Conservation (phyloP, 2,797 vertebrate genomes). For the Melanitta fusca region DNA sequence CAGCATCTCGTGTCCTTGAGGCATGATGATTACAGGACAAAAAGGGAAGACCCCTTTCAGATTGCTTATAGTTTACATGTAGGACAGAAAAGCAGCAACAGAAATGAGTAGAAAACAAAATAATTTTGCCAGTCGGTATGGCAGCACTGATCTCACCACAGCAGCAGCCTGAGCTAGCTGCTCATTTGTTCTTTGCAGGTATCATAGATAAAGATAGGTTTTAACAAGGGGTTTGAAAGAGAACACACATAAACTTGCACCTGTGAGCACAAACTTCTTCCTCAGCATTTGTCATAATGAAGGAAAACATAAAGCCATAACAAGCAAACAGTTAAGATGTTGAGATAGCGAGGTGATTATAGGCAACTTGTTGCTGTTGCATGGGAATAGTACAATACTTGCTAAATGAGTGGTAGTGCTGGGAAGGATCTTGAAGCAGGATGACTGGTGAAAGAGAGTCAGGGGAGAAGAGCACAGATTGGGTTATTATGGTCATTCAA, state of each 20-base stretch:
- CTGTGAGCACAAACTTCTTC: neutral
- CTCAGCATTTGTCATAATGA: neutral
- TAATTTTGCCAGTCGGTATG: neutral
- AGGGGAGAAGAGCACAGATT: neutral
- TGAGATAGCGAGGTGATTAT: accelerated
- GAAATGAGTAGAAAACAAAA: neutral
- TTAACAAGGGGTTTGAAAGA: neutral
- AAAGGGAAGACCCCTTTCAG: neutral
- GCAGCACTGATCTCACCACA: neutral
- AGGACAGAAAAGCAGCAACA: neutral
- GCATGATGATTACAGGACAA: neutral
- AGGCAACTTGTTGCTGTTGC: neutral
- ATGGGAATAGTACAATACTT: accelerated
- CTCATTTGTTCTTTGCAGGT: neutral
- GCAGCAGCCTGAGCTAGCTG: neutral
- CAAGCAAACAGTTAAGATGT: neutral
- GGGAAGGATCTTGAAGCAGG: neutral
- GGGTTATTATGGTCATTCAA: neutral
- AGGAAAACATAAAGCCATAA: neutral
- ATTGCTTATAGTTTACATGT: neutral
- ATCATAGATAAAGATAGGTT: neutral
- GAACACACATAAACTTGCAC: neutral
- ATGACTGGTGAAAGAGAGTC: neutral
- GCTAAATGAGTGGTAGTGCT: neutral
- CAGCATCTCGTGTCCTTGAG: neutral